A percentile compares a stretch with the other conserved stretches of the same genome.
Evolutionary conservation across 2,888 invertebrate genomes (phyloP).

Genomic region (Drosophila helvetica): DNA sequence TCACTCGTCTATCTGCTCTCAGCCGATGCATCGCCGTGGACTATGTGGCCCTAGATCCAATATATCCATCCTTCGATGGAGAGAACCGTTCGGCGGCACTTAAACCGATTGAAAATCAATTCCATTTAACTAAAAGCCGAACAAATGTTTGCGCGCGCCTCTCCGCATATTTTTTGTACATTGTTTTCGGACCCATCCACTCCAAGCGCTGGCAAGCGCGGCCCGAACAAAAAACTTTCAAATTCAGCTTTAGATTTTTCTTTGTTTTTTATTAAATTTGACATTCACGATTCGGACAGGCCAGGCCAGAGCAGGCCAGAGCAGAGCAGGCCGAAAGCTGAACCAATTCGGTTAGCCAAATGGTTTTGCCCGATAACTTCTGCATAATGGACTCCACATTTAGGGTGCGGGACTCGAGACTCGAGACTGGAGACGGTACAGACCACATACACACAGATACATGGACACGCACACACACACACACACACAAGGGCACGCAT

Average conservation of each 20-base stretch:
- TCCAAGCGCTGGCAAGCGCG: background rate
- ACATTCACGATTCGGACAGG: slow-evolving; percentile 58
- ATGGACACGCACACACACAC: background rate
- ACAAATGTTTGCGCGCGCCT: slow-evolving; percentile 57
- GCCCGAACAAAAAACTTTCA: slow-evolving; percentile 17
- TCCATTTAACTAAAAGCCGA: slow-evolving; percentile 73
- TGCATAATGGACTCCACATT: slow-evolving; percentile 15
- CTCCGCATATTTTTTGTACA: slow-evolving; percentile 22
- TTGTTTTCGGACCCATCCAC: slow-evolving; percentile 37
- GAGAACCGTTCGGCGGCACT: slow-evolving; percentile 50
- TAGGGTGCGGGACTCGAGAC: background rate
- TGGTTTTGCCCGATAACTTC: slow-evolving; percentile 15
- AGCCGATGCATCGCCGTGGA: slow-evolving; percentile 31
- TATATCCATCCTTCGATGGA: too few species aligned
- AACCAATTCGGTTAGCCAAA: slow-evolving; percentile 41
- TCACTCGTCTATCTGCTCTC: slow-evolving; percentile 17
- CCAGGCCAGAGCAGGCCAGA: slow-evolving; percentile 34
- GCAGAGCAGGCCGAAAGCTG: slow-evolving; percentile 31
- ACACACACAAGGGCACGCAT: slow-evolving; percentile 45
- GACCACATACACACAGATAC: background rate
- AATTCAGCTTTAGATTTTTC: slow-evolving; percentile 37
- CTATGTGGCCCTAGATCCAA: too few species aligned
- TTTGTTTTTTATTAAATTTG: slow-evolving; percentile 64
- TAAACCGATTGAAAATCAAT: slow-evolving; percentile 73
- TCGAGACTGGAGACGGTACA: background rate